These are phyloP conservation scores for Novumbra hubbsi DNA, from an alignment of 2,797 vertebrate species.

Conservation along the genomic window DNA sequence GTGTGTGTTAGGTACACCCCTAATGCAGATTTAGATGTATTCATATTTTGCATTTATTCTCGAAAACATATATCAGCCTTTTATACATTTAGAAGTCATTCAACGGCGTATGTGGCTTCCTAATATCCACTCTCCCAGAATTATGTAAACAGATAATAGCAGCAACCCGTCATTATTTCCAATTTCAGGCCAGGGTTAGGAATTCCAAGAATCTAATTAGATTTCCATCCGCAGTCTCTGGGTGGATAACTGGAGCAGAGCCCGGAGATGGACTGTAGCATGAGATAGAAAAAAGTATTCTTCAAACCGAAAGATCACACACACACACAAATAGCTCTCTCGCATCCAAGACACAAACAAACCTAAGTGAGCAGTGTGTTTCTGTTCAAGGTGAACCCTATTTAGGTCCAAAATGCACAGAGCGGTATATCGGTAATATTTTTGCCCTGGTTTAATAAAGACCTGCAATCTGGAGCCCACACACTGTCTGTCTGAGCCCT, in stretches of 20 bases:
- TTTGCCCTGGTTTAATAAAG: too few relatives aligned
- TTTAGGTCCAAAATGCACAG: background rate
- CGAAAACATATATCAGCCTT: background rate
- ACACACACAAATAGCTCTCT: background rate
- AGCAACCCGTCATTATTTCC: slow-evolving; percentile 9
- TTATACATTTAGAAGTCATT: background rate
- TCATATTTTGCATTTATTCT: slow-evolving; percentile 4
- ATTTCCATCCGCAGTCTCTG: slow-evolving; percentile 21
- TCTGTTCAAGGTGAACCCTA: background rate
- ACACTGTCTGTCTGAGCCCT: background rate
- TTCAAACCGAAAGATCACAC: background rate
- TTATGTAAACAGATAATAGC: slow-evolving; percentile 14
- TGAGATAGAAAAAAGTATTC: background rate
- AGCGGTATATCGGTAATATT: too few relatives aligned
- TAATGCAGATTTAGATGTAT: background rate
- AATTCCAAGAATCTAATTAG: slow-evolving; percentile 19
- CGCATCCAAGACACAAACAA: background rate
- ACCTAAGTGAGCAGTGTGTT: background rate
- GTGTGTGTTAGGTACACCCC: background rate
- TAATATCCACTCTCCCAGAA: slow-evolving; percentile 5
- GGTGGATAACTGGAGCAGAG: slow-evolving; percentile 7
- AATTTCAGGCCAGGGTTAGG: slow-evolving; percentile 15
- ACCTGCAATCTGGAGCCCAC: background rate
- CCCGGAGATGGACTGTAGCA: background rate
- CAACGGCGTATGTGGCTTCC: too few relatives aligned